These are phyloP conservation scores for Venustaconcha ellipsiformis DNA, from an alignment of 1,140 invertebrate genomes.

Conservation along the genomic window DNA sequence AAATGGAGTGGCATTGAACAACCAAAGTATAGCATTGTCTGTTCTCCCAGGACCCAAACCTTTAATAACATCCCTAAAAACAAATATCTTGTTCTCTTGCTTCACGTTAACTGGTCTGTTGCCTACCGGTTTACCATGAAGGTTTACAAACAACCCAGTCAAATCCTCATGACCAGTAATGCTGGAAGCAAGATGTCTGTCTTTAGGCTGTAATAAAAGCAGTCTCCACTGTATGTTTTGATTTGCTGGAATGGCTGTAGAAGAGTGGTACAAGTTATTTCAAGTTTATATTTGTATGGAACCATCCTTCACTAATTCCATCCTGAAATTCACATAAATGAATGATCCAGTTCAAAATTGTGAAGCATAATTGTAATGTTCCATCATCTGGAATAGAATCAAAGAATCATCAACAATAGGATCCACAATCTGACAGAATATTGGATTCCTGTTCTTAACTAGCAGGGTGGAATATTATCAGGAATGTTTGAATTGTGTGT, in stretches of 20 bases:
- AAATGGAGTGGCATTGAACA: slow-evolving; percentile 14
- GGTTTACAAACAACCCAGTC: slow-evolving; percentile 16
- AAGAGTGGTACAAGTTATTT: slow-evolving; percentile 17
- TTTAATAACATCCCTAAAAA: slow-evolving; percentile 18
- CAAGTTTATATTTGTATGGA: not conserved
- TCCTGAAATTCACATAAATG: no score
- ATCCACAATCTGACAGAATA: no score
- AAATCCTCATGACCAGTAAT: slow-evolving; percentile 1
- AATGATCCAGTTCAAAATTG: no score
- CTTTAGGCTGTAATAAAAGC: slow-evolving; percentile 7
- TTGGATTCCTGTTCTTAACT: no score
- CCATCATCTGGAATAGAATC: no score
- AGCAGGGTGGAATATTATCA: no score
- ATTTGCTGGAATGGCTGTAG: slow-evolving; percentile 9
- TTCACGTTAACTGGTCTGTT: slow-evolving; percentile 23
- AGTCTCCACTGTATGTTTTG: slow-evolving; percentile 15
- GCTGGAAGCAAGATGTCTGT: slow-evolving; percentile 19
- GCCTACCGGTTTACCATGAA: slow-evolving; percentile 7
- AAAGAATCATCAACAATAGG: no score
- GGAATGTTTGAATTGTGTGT: no score
- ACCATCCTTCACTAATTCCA: no score
- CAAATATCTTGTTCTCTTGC: slow-evolving; percentile 22
- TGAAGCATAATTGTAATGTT: no score
- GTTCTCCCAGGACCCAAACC: slow-evolving; percentile 15
- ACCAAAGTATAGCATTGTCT: slow-evolving; percentile 8